Conservation (phyloP, 2,113 vertebrate genomes). For the Microcebus griseorufus region DNA sequence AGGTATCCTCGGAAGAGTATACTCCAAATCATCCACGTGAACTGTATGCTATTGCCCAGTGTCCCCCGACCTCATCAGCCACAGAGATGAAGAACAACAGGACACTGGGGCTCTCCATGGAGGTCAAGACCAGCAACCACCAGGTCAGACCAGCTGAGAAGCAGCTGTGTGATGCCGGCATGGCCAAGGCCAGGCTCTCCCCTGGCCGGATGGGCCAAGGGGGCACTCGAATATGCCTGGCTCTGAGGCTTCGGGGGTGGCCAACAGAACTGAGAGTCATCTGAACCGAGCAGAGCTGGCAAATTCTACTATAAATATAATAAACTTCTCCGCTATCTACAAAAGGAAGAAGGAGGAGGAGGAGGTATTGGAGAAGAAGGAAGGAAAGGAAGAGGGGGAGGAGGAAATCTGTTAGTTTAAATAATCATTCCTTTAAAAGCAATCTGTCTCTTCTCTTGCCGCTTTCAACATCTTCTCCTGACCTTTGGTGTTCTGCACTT, state of each 20-base stretch:
- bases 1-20: background rate
- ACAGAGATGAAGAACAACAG: background rate
- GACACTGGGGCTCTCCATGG: no score
- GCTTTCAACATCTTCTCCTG: background rate
- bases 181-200: no score
- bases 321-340: background rate
- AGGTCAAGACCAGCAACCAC: background rate
- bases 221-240: background rate
- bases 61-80: no score
- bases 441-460: background rate
- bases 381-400: no score
- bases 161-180: background rate
- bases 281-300: background rate
- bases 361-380: background rate
- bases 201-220: background rate
- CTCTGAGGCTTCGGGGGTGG: background rate
- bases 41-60: rapidly evolving
- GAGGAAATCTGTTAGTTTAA: background rate
- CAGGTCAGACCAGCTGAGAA: background rate
- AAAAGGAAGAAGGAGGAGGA: background rate
- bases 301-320: background rate
- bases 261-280: background rate
- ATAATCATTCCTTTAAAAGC: background rate
- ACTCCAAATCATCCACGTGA: background rate
- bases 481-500: background rate